Evolutionary conservation across 2,797 vertebrate genomes (phyloP).

Genomic region (Nyctalus aviator): DNA sequence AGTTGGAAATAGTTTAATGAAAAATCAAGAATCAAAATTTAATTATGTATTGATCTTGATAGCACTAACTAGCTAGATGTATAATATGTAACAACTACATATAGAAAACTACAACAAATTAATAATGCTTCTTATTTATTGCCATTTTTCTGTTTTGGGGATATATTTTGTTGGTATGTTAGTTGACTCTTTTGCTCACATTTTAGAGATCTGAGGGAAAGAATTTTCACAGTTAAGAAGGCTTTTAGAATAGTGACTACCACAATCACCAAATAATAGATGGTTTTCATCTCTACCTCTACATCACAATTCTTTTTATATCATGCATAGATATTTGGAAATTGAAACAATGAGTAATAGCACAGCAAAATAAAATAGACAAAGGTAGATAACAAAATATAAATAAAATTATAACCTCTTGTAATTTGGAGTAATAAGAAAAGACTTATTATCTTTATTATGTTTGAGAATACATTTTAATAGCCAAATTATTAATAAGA

Average conservation of each 20-base stretch:
- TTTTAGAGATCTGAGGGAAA: background rate
- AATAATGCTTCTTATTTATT: background rate
- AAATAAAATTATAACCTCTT: background rate
- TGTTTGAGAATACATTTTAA: background rate
- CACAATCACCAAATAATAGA: background rate
- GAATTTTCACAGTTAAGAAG: background rate
- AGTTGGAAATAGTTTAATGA: conserved; percentile 8
- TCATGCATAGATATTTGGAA: background rate
- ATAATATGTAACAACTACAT: background rate
- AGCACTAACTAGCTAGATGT: background rate
- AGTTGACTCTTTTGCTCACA: background rate
- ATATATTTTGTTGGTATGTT: background rate
- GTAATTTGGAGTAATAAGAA: background rate
- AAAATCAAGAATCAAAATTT: conserved; percentile 30
- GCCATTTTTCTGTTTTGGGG: background rate
- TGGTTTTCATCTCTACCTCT: background rate
- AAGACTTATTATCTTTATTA: background rate
- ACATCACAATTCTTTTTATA: background rate
- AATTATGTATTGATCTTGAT: background rate
- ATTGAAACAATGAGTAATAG: background rate
- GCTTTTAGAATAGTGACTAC: background rate
- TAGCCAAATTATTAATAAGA: background rate
- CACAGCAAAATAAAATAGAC: background rate
- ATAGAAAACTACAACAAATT: background rate
- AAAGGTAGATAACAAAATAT: background rate